A percentile compares a stretch with the other conserved stretches of the same genome.
Evolutionary conservation across 2,113 vertebrate genomes (phyloP).

Genomic region (Mesoclemmys tuberculata): DNA sequence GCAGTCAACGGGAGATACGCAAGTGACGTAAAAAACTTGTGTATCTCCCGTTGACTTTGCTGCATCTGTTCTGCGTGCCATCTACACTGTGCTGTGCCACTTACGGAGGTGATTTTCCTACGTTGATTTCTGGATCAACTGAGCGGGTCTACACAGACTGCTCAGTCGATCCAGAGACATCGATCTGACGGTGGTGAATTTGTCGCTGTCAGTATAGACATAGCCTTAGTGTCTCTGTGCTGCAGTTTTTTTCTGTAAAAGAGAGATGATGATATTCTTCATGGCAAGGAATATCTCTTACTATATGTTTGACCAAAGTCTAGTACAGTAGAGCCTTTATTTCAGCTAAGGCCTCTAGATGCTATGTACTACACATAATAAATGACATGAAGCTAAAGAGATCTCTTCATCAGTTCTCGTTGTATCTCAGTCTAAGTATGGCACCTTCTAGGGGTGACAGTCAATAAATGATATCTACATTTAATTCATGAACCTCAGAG

Average conservation of each 20-base stretch:
- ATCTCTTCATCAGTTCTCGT: background rate
- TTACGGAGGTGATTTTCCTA: too few species aligned
- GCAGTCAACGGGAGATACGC: too few species aligned
- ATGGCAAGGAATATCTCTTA: background rate
- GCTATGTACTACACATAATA: background rate
- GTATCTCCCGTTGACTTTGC: too few species aligned
- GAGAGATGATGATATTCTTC: background rate
- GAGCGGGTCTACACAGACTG: too few species aligned
- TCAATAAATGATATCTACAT: background rate
- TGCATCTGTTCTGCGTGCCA: too few species aligned
- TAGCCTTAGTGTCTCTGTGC: background rate
- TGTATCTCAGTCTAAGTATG: background rate
- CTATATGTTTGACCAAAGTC: background rate
- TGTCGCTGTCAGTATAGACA: too few species aligned
- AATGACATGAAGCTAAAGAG: background rate
- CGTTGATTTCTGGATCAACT: too few species aligned
- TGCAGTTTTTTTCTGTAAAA: background rate
- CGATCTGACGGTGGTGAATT: too few species aligned
- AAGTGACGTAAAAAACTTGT: too few species aligned
- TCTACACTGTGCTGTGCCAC: too few species aligned
- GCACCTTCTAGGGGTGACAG: background rate
- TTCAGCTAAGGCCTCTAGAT: background rate
- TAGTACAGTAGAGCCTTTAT: background rate
- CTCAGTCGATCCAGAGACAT: too few species aligned
- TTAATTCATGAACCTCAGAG: background rate